Evolutionary conservation across 2,888 invertebrate genomes (phyloP).

Genomic region (Drepanosiphum platanoidis): DNA sequence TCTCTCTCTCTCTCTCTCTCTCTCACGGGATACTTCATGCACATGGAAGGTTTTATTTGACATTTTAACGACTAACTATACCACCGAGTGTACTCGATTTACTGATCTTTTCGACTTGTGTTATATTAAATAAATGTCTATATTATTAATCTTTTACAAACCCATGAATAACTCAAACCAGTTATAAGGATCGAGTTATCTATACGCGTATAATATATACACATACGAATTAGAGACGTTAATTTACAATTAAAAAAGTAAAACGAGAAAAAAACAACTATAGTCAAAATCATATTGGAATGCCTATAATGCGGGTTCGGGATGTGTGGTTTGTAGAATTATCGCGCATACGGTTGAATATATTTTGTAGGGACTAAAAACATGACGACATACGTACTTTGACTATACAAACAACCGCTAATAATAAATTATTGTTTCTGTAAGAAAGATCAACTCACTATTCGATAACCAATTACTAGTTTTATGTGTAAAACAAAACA

Average conservation of each 20-base stretch:
- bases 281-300: neutral
- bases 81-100: slow-evolving; percentile 18
- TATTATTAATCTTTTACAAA: slow-evolving; percentile 18
- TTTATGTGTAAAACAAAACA: too few relatives aligned
- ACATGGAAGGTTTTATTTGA: slow-evolving; percentile 34
- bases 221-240: neutral
- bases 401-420: too few relatives aligned
- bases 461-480: too few relatives aligned
- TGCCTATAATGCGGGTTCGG: neutral
- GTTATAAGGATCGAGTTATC: neutral
- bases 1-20: neutral
- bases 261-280: neutral
- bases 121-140: slow-evolving; percentile 6
- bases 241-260: neutral
- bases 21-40: slow-evolving; percentile 2
- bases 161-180: neutral
- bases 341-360: too few relatives aligned
- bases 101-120: neutral
- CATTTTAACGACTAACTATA: slow-evolving; percentile 49
- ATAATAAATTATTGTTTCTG: too few relatives aligned
- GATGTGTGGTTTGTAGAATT: neutral
- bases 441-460: too few relatives aligned
- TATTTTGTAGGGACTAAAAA: too few relatives aligned
- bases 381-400: too few relatives aligned
- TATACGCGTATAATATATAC: neutral